These are phyloP conservation scores for Sarcophaga subvicina DNA, from an alignment of 2,888 invertebrate species.

Conservation along the genomic window DNA sequence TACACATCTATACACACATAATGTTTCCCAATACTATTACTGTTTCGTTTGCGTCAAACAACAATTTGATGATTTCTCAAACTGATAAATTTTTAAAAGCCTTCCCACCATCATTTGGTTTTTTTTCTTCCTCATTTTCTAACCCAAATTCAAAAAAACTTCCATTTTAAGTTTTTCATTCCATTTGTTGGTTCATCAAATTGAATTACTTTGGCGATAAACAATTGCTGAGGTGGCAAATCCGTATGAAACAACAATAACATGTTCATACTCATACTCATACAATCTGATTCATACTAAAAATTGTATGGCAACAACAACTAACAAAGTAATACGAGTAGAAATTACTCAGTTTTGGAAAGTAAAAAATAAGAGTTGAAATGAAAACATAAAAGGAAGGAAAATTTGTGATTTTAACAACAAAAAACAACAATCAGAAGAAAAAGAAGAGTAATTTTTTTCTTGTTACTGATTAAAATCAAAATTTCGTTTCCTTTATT, in stretches of 20 bases:
- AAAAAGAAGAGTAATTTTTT: background rate
- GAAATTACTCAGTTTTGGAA: background rate
- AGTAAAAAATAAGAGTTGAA: constrained; percentile 47
- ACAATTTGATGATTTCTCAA: too few species aligned
- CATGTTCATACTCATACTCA: constrained; percentile 3
- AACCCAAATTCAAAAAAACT: background rate
- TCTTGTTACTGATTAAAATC: constrained; percentile 48
- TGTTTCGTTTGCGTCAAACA: too few species aligned
- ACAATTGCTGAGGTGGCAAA: constrained; percentile 72
- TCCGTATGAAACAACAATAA: constrained; percentile 9
- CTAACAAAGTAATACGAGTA: constrained; percentile 15
- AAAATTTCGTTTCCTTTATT: constrained; percentile 24
- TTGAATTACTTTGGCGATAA: constrained; percentile 67
- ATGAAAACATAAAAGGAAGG: background rate
- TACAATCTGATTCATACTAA: constrained; percentile 46
- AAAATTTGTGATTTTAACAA: background rate
- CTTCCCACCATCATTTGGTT: too few species aligned
- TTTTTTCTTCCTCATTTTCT: too few species aligned
- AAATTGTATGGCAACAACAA: too few species aligned
- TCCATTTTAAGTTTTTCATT: background rate
- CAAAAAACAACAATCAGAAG: background rate
- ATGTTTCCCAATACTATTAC: too few species aligned
- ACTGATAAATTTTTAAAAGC: too few species aligned
- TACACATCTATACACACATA: too few species aligned
- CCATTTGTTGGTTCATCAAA: background rate